phyloP scores from a whole-genome alignment of 2,797 vertebrate genomes.

The Centropyge bicolor region DNA sequence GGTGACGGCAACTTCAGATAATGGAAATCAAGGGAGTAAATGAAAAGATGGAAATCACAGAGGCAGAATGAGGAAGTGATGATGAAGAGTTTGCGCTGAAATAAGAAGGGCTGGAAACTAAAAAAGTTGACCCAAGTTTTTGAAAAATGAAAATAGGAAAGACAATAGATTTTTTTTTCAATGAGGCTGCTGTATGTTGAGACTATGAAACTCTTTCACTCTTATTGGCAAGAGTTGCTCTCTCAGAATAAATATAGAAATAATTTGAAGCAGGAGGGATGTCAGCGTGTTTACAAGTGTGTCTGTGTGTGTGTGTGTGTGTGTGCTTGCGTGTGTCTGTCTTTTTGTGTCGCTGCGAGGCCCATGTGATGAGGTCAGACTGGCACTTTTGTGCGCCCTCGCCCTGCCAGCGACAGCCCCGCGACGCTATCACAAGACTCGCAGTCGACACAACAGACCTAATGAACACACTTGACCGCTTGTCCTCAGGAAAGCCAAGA shows the following conservation, averaged over 20 bases:
- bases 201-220: neutral
- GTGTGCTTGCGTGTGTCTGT: slow-evolving; percentile 9
- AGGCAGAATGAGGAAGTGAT: slow-evolving; percentile 5
- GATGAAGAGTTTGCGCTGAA: neutral
- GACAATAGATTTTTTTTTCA: neutral
- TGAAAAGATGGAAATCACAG: slow-evolving; percentile 4
- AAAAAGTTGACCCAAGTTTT: neutral
- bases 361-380: slow-evolving; percentile 33
- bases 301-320: neutral
- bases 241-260: slow-evolving; percentile 15
- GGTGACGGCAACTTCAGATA: slow-evolving; percentile 5
- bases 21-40: slow-evolving; percentile 23
- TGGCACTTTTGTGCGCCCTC: slow-evolving; percentile 42
- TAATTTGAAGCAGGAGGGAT: slow-evolving; percentile 26
- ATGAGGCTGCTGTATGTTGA: neutral
- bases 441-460: slow-evolving; percentile 7
- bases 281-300: slow-evolving; percentile 33
- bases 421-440: slow-evolving; percentile 39
- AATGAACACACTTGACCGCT: slow-evolving; percentile 16
- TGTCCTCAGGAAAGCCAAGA: slow-evolving; percentile 21
- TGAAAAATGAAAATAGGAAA: neutral
- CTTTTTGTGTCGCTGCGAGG: slow-evolving; percentile 37
- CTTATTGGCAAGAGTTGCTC: neutral
- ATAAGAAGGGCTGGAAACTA: slow-evolving; percentile 2
- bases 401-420: slow-evolving; percentile 31